A percentile compares a stretch with the other conserved stretches of the same genome.
These are phyloP conservation scores for Protobothrops mucrosquamatus DNA, from an alignment of 2,113 vertebrate genomes.

Conservation along the genomic window DNA sequence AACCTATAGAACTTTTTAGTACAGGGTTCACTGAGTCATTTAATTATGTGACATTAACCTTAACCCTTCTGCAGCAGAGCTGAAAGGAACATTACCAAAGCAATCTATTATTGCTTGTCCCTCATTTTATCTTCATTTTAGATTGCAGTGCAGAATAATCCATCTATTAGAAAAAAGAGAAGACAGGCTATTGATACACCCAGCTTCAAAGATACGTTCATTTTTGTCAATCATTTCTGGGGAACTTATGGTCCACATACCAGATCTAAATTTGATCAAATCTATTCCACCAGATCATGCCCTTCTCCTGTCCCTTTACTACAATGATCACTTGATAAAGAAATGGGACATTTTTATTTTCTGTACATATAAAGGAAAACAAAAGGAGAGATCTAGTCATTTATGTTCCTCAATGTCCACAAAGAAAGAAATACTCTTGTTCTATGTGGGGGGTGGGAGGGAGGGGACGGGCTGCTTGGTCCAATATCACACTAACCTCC, in stretches of 20 bases:
- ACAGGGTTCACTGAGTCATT: background rate
- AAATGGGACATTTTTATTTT: background rate
- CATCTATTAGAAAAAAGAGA: background rate
- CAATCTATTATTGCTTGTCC: background rate
- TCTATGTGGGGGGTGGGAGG: background rate
- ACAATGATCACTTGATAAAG: background rate
- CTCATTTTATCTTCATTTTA: background rate
- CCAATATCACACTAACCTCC: background rate
- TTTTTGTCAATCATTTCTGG: background rate
- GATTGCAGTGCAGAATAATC: background rate
- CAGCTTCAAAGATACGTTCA: background rate
- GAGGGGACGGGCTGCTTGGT: background rate
- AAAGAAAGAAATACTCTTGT: background rate
- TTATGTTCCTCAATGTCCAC: background rate
- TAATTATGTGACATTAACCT: background rate
- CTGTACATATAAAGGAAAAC: background rate
- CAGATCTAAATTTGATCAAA: background rate
- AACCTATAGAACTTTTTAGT: background rate
- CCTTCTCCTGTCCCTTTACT: background rate
- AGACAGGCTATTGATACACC: background rate
- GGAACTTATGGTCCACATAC: background rate
- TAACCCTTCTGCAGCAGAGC: background rate
- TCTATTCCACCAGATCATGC: background rate
- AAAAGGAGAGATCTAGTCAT: background rate
- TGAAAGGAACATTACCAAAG: background rate